Base-by-base conservation (phyloP, 1,140 invertebrate species). In the Neodiprion pinetum region DNA sequence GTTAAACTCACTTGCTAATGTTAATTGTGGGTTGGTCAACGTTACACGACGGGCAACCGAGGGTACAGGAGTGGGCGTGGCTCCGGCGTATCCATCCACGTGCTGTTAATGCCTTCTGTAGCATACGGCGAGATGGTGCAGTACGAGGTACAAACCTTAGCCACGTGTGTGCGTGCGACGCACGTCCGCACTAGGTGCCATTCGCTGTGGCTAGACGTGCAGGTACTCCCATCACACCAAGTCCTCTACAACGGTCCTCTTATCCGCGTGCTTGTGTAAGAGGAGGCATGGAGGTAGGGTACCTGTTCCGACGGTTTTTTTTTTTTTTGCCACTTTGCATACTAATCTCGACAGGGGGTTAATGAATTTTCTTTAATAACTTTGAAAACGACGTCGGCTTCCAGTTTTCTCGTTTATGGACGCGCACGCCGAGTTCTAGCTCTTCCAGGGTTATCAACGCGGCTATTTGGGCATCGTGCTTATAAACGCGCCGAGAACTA, bases 1-100 rank as follows among this genome's bases (percentile, higher is more conserved):
- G 80, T 83, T 81, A 74, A 84, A 83, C 76, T 79, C 73, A 50
- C 77, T 74, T 74, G 66, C 73, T 78, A 78, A 82, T 82, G 81
- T 81, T 82, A 80, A 82, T 82, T 80, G 74, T 65, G 61, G 70
- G 72, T 80, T 81, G 75, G 78, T 76, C 77, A 81, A 81, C 76
- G 76, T 81, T 74, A 70, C 70, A 73, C 66, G 72, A 67, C 74
- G 61, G 79, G 28, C 28, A 40, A 1, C 28, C 28, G 5, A 40
- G 28, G 28, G 28, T 40, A 40, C 28, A 40, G 61, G 72, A 72
- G 74, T 81, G 79, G 80, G 80, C 78, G 80, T 81, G 78, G 47
- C 78, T 79, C 78, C 28, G 28, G 28, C 28, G 28, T 40, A 40
- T 40, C 28, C 28, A 40, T 40, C 76, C 80, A 81, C 80, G 80